phyloP scores from a whole-genome alignment of 64 coral and sea anemone genomes.

The Actinia tenebrosa region DNA sequence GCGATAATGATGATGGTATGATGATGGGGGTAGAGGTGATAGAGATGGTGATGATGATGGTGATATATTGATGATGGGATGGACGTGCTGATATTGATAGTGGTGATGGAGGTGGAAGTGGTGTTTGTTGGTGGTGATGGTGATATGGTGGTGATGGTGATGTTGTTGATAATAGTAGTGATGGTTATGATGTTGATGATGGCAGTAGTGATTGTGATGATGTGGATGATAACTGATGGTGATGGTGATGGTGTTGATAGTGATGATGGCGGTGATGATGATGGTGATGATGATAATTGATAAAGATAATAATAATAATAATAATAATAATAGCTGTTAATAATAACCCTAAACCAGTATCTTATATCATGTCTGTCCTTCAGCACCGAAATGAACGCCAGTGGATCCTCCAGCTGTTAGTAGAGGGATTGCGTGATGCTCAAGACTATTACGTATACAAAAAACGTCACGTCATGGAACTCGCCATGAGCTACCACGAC shows the following conservation, averaged over 20 bases:
- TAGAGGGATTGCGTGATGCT: conserved; percentile 70
- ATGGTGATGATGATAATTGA: too few species aligned
- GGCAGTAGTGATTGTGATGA: background rate
- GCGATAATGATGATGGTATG: too few species aligned
- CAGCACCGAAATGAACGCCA: conserved; percentile 56
- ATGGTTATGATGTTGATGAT: background rate
- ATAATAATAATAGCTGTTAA: too few species aligned
- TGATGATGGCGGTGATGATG: too few species aligned
- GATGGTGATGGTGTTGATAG: too few species aligned
- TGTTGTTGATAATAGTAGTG: background rate
- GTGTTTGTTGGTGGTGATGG: background rate
- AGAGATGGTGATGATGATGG: too few species aligned
- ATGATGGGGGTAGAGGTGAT: background rate
- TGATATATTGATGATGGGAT: too few species aligned
- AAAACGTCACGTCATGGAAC: conserved; percentile 67
- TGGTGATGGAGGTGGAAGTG: too few species aligned
- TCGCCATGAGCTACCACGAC: conserved; percentile 75
- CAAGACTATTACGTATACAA: conserved; percentile 91
- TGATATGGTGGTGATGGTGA: background rate
- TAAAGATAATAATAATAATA: too few species aligned
- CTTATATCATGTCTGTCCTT: too few species aligned
- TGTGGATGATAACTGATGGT: background rate
- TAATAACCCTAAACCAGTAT: too few species aligned
- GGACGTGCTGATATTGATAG: too few species aligned
- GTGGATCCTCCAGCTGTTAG: conserved; percentile 80